Conservation (phyloP, 2,888 invertebrate genomes). For the Digitonthophagus gazella region DNA sequence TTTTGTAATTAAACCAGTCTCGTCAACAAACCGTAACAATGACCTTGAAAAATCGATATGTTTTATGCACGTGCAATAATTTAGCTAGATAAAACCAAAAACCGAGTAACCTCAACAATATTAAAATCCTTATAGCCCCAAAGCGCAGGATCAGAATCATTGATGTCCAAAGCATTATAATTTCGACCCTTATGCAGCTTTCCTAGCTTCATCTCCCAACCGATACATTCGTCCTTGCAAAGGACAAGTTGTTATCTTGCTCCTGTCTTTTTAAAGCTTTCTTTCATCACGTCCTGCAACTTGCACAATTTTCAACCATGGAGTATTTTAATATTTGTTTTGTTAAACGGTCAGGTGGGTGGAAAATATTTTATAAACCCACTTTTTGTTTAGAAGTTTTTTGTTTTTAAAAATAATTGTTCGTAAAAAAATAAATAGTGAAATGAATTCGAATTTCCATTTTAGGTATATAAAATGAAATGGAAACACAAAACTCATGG, state of each 20-base stretch:
- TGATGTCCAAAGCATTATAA: slow-evolving; percentile 6
- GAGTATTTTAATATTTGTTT: neutral
- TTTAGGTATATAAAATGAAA: slow-evolving; percentile 24
- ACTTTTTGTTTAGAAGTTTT: too few relatives aligned
- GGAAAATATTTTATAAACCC: too few relatives aligned
- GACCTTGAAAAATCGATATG: slow-evolving; percentile 8
- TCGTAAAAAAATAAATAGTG: too few relatives aligned
- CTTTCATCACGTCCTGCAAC: neutral
- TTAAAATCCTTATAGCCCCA: neutral
- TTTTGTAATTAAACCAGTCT: too few relatives aligned
- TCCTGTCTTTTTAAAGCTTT: neutral
- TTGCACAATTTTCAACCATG: neutral
- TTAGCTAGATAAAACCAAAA: neutral
- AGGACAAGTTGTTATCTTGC: neutral
- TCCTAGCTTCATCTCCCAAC: slow-evolving; percentile 1
- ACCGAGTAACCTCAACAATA: neutral
- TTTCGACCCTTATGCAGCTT: slow-evolving; percentile 4
- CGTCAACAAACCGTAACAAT: too few relatives aligned
- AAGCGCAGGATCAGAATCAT: slow-evolving; percentile 25
- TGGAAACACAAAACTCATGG: slow-evolving; percentile 23
- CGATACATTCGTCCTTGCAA: neutral
- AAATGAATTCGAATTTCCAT: neutral
- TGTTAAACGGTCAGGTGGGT: neutral
- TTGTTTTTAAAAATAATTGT: too few relatives aligned
- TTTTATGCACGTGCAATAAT: too few relatives aligned